phyloP scores from a whole-genome alignment of 1,140 invertebrate genomes.

The Drosophila suzukii region DNA sequence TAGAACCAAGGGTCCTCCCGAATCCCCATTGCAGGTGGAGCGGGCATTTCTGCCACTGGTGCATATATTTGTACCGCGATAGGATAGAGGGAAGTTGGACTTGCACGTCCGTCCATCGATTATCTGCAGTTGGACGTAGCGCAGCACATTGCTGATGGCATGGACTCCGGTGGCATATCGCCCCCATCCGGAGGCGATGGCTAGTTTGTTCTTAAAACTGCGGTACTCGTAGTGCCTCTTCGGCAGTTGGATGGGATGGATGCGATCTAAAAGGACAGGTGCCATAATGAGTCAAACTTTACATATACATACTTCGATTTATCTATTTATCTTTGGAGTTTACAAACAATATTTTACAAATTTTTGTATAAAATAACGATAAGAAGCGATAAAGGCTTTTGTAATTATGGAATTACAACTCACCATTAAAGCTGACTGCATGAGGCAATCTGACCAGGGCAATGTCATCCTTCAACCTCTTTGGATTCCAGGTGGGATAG shows the following conservation, averaged over 20 bases:
- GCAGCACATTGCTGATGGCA: conserved; percentile 79
- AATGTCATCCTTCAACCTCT: conserved; percentile 85
- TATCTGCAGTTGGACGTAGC: conserved; percentile 85
- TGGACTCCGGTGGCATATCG: conserved; percentile 83
- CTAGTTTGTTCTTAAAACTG: conserved; percentile 82
- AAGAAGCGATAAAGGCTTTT: too few relatives aligned
- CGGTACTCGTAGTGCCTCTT: conserved; percentile 75
- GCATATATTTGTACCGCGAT: conserved; percentile 85
- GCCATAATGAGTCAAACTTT: too few relatives aligned
- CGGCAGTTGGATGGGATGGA: conserved; percentile 85
- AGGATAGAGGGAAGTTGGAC: conserved; percentile 86
- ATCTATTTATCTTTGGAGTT: too few relatives aligned
- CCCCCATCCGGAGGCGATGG: conserved; percentile 85
- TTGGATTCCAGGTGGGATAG: conserved; percentile 85
- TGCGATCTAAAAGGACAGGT: conserved; percentile 84
- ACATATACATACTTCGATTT: too few relatives aligned
- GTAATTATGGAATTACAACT: conserved; percentile 2
- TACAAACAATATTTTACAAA: too few relatives aligned
- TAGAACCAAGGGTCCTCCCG: conserved; percentile 85
- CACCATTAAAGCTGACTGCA: conserved; percentile 85
- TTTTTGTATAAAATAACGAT: too few relatives aligned
- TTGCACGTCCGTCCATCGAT: conserved; percentile 86
- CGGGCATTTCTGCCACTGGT: conserved; percentile 83
- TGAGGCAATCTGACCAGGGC: conserved; percentile 86
- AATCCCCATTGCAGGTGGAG: conserved; percentile 84